Base-by-base conservation (phyloP, 2,888 invertebrate genomes). In the Ophioninae sp. region DNA sequence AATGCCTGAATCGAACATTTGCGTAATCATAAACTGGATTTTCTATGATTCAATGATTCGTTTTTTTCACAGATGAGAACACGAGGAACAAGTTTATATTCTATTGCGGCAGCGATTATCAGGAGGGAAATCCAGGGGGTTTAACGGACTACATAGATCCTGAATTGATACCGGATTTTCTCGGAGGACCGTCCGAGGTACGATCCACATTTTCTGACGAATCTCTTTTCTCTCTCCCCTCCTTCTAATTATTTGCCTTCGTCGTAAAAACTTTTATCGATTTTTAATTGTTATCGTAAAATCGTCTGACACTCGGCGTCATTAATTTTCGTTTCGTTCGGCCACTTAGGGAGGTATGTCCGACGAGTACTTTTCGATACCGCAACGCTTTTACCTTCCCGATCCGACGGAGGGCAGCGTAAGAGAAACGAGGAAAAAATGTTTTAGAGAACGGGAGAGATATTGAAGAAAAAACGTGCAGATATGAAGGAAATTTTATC, bases 71-170 rank as follows among this genome's bases (percentile, higher is more conserved):
- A 97, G 98, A 98, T 93, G 98, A 98, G 93, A 97, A 97, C 92
- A 98, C 98, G 0, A 95, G 98, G 85, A 96, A 96, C 88, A 98
- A 98, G 93, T 98, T 98, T 93, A 94, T 98, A 91, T 97, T 99
- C 93, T 98, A 98, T 93, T 97, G 97, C 84, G 97, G 97, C 65
- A 97, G 96, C 88, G 97, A 98, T 93, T 97, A 97, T 90, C 93
- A 95, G 85, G 92, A 93, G 44, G 96, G 96, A 90, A 96, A 95
- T 86, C 94, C 95, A 6, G 97, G 97, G 17, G 97, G 97, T 0
- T 94, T 98, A 9, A 95, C 95, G 23, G 97, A 98, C 92, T 98
- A 97, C 91, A 97, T 99, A 84, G 96, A 97, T 75, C 95, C 96
- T 85, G 96, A 97, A 83, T 95, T 95, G 89, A 96, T 99, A 83